Base-by-base conservation (phyloP, 1,140 invertebrate genomes). In the Paracyclopina nana region DNA sequence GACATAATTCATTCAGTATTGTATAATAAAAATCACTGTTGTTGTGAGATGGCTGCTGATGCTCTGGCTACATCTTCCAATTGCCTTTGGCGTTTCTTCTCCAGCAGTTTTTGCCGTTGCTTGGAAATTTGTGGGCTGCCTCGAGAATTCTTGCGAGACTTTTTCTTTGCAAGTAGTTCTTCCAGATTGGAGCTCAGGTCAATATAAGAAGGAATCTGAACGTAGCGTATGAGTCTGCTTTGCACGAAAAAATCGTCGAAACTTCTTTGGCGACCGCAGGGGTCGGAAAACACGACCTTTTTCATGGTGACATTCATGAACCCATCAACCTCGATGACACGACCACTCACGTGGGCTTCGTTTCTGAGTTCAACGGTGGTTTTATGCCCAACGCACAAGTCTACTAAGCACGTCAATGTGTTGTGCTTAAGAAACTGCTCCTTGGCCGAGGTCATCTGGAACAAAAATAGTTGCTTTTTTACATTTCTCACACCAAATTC, bases 351-450 rank as follows among this genome's bases (percentile, higher is more conserved):
- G 30, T n/a, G 20, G 1, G 50, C 3, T 5, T 52, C 50, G 43
- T 52, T 52, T 26, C 50, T 42, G 18, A 52, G 40, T 24, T 52
- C 50, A 11, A 52, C 24, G 5, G 41, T 45, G 6, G 40, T 52
- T 40, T 28, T 22, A 29, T 24, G 25, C 8, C 28, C 28, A 9
- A 48, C 16, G 30, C 45, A 48, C 2, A 22, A 6, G 28, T 22
- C 20, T 12, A 29, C n/a, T 14, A 48, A 9, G n/a, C 45, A 48
- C 11, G 45, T 16, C 45, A 48, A 18, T 2, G 45, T 48, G n/a
- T 48, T 48, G 27, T 28, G 28, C n/a, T 25, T 25, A 29, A 26
- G 25, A 29, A 48, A 48, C 11, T 14, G 9, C 27, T 48, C 45
- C 22, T 27, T 11, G 16, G 24, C 45, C 27, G 45, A 29, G 25